phyloP scores from a whole-genome alignment of 2,113 vertebrate genomes.

The Hipposideros armiger region DNA sequence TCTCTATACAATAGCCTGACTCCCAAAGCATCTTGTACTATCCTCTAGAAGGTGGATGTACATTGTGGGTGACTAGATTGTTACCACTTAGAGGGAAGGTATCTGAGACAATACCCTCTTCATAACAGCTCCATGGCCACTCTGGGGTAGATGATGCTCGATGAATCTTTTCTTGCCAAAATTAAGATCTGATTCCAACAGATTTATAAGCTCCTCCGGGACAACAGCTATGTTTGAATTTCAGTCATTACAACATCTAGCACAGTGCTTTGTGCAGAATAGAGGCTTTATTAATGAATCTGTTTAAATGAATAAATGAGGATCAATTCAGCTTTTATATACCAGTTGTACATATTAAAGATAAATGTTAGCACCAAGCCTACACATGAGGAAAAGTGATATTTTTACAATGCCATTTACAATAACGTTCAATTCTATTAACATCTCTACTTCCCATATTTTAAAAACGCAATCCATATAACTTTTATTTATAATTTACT shows the following conservation, averaged over 20 bases:
- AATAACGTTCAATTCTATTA: slow-evolving; percentile 55
- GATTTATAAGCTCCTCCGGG: background rate
- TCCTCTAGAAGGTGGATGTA: background rate
- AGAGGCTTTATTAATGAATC: slow-evolving; percentile 56
- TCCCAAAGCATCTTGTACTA: background rate
- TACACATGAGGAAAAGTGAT: slow-evolving; percentile 13
- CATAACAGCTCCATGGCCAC: background rate
- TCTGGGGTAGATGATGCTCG: background rate
- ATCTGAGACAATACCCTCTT: background rate
- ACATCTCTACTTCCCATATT: slow-evolving; percentile 16
- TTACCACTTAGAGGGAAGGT: background rate
- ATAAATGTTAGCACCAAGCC: slow-evolving; percentile 45
- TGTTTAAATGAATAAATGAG: slow-evolving; percentile 54
- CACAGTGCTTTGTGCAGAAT: slow-evolving; percentile 11
- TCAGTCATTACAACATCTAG: slow-evolving; percentile 42
- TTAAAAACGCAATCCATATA: slow-evolving; percentile 56
- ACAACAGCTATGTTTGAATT: background rate
- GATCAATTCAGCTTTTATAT: slow-evolving; percentile 12
- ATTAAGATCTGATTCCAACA: slow-evolving; percentile 4
- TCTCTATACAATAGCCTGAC: background rate
- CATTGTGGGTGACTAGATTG: background rate
- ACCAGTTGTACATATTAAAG: slow-evolving; percentile 52
- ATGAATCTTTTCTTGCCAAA: background rate
- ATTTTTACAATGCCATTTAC: slow-evolving; percentile 43
- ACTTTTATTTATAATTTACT: slow-evolving; percentile 54